Evolutionary conservation across 2,888 invertebrate genomes (phyloP).

Genomic region (Synergus laeviventris): DNA sequence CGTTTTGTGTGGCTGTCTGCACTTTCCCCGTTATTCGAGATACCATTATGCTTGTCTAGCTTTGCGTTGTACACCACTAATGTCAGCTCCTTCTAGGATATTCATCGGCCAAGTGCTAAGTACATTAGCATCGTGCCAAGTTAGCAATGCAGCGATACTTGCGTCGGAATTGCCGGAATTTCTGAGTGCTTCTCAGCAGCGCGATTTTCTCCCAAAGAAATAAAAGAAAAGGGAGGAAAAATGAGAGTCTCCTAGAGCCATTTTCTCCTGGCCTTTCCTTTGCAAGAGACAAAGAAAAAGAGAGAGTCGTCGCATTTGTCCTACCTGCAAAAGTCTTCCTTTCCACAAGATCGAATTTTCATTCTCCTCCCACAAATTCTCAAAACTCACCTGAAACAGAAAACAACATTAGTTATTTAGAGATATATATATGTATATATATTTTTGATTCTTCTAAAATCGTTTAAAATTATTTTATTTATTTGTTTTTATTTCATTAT

Average conservation of each 20-base stretch:
- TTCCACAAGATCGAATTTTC: neutral
- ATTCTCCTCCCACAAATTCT: neutral
- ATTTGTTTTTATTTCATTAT: no score
- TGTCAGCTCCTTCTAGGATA: slow-evolving; percentile 26
- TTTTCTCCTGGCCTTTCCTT: slow-evolving; percentile 24
- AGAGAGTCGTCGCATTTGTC: slow-evolving; percentile 22
- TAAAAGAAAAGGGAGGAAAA: neutral
- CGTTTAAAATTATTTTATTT: no score
- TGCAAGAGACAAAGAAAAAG: slow-evolving; percentile 16
- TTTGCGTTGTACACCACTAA: slow-evolving; percentile 28
- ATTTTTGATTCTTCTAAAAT: no score
- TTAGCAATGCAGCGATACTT: slow-evolving; percentile 31
- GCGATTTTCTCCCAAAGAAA: slow-evolving; percentile 2
- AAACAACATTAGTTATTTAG: neutral
- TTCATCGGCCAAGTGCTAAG: slow-evolving; percentile 28
- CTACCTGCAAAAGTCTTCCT: slow-evolving; percentile 1
- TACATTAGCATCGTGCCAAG: slow-evolving; percentile 38
- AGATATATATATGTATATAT: neutral
- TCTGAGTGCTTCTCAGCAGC: slow-evolving; percentile 20
- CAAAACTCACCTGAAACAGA: slow-evolving; percentile 30
- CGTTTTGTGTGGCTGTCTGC: neutral
- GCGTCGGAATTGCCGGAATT: slow-evolving; percentile 20
- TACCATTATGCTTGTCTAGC: slow-evolving; percentile 14
- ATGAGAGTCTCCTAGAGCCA: slow-evolving; percentile 24
- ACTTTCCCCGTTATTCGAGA: slow-evolving; percentile 28